phyloP scores from a whole-genome alignment of 2,888 invertebrate species.

The Axea sp. region DNA sequence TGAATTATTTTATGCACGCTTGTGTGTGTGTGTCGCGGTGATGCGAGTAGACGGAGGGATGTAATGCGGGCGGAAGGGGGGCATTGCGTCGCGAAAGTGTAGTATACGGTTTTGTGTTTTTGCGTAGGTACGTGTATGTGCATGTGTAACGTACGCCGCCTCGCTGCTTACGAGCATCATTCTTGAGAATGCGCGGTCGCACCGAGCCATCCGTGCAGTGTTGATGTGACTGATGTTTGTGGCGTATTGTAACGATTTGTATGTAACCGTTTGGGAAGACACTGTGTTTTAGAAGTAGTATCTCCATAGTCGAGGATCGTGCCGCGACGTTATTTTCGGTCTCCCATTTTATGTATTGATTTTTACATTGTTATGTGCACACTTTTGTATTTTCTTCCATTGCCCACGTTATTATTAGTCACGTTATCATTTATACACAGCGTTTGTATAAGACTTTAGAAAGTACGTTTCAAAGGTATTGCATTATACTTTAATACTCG shows the following conservation, averaged over 20 bases:
- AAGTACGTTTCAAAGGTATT: slow-evolving; percentile 18
- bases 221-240: slow-evolving; percentile 55
- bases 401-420: slow-evolving; percentile 8
- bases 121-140: slow-evolving; percentile 59
- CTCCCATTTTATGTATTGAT: slow-evolving; percentile 23
- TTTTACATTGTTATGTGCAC: slow-evolving; percentile 8
- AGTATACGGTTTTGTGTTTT: slow-evolving; percentile 52
- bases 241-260: slow-evolving; percentile 55
- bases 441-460: slow-evolving; percentile 7
- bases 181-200: slow-evolving; percentile 52
- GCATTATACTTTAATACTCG: background rate
- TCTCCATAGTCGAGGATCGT: slow-evolving; percentile 9
- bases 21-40: background rate
- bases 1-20: slow-evolving; percentile 4
- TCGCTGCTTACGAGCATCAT: slow-evolving; percentile 54
- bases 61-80: slow-evolving; percentile 29
- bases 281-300: slow-evolving; percentile 25
- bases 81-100: slow-evolving; percentile 45
- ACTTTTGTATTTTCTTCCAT: slow-evolving; percentile 10
- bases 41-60: slow-evolving; percentile 21
- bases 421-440: slow-evolving; percentile 2
- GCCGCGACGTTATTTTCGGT: slow-evolving; percentile 20
- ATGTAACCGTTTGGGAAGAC: slow-evolving; percentile 24
- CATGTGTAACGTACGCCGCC: slow-evolving; percentile 51
- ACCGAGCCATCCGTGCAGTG: slow-evolving; percentile 47